Evolutionary conservation across 2,888 invertebrate genomes (phyloP).

Genomic region (Odontomyia ornata): DNA sequence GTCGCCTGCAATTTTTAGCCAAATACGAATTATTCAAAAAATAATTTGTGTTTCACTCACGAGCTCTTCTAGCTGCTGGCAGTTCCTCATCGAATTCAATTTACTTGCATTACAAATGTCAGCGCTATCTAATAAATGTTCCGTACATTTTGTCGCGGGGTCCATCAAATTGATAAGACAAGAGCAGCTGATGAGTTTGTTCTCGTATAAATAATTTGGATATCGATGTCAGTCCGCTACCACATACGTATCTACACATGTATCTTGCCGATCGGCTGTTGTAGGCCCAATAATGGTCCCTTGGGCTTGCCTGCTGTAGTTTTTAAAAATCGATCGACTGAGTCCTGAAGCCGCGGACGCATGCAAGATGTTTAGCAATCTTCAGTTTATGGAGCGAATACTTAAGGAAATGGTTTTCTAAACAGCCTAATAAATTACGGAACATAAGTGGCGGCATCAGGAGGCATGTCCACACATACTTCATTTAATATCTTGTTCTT

Average conservation of each 20-base stretch:
- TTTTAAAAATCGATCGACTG: conserved; percentile 5
- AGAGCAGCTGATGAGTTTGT: conserved; percentile 43
- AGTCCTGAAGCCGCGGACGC: background rate
- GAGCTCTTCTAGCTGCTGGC: background rate
- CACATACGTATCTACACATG: background rate
- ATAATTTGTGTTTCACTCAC: too few species aligned
- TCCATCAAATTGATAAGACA: conserved; percentile 47
- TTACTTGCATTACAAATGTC: background rate
- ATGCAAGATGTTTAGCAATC: conserved; percentile 35
- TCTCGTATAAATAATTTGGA: conserved; percentile 36
- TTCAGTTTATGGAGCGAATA: conserved; percentile 34
- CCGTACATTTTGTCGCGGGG: conserved; percentile 28
- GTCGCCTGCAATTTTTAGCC: too few species aligned
- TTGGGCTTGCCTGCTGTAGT: conserved; percentile 13
- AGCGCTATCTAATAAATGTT: background rate
- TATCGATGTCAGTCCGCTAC: conserved; percentile 29
- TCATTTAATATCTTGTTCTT: background rate
- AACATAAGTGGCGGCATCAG: conserved; percentile 38
- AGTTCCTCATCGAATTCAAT: background rate
- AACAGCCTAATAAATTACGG: conserved; percentile 41
- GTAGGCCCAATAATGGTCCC: conserved; percentile 17
- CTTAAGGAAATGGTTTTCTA: conserved; percentile 45
- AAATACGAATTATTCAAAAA: too few species aligned
- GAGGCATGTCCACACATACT: conserved; percentile 41
- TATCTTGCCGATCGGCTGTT: background rate